Evolutionary conservation across 2,888 invertebrate species (phyloP), one percentile per base, ranked within the genome.

Genomic region (Oxystoma pomonae): DNA sequence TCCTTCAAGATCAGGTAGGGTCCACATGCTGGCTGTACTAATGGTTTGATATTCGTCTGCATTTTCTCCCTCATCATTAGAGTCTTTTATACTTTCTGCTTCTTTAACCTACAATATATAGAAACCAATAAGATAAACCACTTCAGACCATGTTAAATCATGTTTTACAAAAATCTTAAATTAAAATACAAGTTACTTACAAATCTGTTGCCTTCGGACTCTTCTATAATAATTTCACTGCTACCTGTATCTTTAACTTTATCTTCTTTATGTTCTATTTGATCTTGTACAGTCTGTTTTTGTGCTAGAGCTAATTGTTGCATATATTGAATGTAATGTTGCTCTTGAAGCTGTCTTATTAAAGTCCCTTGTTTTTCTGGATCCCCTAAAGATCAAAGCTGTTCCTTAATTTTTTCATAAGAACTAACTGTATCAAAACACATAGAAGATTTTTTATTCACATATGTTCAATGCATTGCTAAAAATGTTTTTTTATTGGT

Each of bases 251-350:
- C 12, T 35, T 35, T 12, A 35, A 35, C 12, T 35, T 35, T 35
- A 3, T 35, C 12, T 35, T 35, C 35, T 7, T 35, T 35, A 7
- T 35, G 35, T 35, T 35, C 35, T 7, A 7, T 35, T 35, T 35
- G 35, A 3, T 7, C 5, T 12, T 7, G 12, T 35, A 35, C 35
- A 7, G 35, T 35, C 12, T 35, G 17, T 53, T 53, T 16, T 66
- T 74, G 76, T 78, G 84, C 77, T 80, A 85, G 74, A 83, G 87
- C 78, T 51, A 98, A 82, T 79, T 98, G 98, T 74, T 97, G 94
- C 88, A 99, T 96, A 79, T 99, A 99, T 76, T 98, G 98, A 77
- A 97, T 95, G 78, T 97, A 99, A 80, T 99, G 99, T 76, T 99
- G 97, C 73, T 98, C 98, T 81, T 99, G 99, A 56, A 99, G 82